phyloP scores from a whole-genome alignment of 1,140 invertebrate genomes.

The Eriocheir sinensis region DNA sequence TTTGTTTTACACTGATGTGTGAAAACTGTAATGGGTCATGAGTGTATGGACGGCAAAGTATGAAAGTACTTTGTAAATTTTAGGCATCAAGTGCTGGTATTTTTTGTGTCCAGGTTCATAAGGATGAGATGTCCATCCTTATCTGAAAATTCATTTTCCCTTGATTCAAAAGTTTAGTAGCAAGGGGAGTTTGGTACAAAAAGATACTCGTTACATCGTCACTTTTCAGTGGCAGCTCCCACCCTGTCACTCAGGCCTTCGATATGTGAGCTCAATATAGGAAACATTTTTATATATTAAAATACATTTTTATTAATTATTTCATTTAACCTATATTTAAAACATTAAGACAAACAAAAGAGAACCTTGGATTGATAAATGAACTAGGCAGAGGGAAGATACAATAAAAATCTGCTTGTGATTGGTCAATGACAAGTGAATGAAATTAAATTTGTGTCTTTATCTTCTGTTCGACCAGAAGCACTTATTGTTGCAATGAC shows the following conservation, averaged over 20 bases:
- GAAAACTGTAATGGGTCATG: neutral
- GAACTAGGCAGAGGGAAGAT: too few relatives aligned
- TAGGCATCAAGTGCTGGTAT: neutral
- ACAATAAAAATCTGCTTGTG: too few relatives aligned
- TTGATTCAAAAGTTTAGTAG: neutral
- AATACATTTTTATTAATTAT: neutral
- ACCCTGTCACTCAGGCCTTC: neutral
- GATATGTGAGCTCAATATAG: constrained; percentile 25
- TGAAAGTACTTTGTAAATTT: neutral
- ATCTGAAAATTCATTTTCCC: neutral
- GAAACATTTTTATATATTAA: constrained; percentile 26
- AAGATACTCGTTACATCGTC: neutral
- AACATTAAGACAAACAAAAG: too few relatives aligned
- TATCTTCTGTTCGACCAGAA: too few relatives aligned
- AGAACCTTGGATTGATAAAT: too few relatives aligned
- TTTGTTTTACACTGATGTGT: neutral
- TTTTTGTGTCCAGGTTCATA: neutral
- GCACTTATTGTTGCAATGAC: too few relatives aligned
- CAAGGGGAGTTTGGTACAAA: constrained; percentile 2
- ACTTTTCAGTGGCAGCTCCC: neutral
- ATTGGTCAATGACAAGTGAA: too few relatives aligned
- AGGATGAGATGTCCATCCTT: neutral
- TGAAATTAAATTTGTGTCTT: too few relatives aligned
- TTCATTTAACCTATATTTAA: neutral
- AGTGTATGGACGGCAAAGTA: too few relatives aligned